Conservation (phyloP, 2,888 invertebrate species). For the Fabriciana adippe region DNA sequence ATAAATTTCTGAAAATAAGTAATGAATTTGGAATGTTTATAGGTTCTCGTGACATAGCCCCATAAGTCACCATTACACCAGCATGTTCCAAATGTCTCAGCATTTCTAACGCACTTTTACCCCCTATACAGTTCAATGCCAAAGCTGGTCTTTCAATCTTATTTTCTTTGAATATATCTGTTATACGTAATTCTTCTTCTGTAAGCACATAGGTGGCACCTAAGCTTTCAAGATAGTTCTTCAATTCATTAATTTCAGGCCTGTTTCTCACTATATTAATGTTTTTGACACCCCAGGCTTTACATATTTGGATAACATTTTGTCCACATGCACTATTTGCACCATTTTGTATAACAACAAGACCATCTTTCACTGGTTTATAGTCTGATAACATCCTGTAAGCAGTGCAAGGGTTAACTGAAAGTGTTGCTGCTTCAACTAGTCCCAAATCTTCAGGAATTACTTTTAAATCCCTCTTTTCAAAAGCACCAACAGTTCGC, state of each 20-base stretch:
- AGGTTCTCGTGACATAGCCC: slow-evolving; percentile 98
- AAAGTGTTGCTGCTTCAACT: slow-evolving; percentile 91
- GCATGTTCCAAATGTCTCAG: slow-evolving; percentile 88
- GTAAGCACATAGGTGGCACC: slow-evolving; percentile 95
- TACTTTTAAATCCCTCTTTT: slow-evolving; percentile 83
- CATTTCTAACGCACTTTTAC: slow-evolving; percentile 93
- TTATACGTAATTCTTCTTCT: slow-evolving; percentile 69
- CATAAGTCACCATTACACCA: slow-evolving; percentile 96
- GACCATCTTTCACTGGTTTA: slow-evolving; percentile 85
- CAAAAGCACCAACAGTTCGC: slow-evolving; percentile 87
- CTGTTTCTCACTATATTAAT: slow-evolving; percentile 94
- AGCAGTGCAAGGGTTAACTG: slow-evolving; percentile 98
- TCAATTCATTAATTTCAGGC: slow-evolving; percentile 87
- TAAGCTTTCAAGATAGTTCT: slow-evolving; percentile 85
- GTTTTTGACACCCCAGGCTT: slow-evolving; percentile 88
- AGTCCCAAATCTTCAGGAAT: slow-evolving; percentile 87
- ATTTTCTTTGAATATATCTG: slow-evolving; percentile 71
- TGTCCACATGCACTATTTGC: slow-evolving; percentile 98
- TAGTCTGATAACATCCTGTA: slow-evolving; percentile 98
- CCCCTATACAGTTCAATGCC: slow-evolving; percentile 98
- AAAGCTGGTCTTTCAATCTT: slow-evolving; percentile 86
- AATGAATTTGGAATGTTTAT: slow-evolving; percentile 87
- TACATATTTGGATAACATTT: slow-evolving; percentile 95
- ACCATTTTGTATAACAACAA: slow-evolving; percentile 97
- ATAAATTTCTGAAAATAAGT: slow-evolving; percentile 95